Conservation (phyloP, 2,113 vertebrate genomes). For the Nesogale talazaci region DNA sequence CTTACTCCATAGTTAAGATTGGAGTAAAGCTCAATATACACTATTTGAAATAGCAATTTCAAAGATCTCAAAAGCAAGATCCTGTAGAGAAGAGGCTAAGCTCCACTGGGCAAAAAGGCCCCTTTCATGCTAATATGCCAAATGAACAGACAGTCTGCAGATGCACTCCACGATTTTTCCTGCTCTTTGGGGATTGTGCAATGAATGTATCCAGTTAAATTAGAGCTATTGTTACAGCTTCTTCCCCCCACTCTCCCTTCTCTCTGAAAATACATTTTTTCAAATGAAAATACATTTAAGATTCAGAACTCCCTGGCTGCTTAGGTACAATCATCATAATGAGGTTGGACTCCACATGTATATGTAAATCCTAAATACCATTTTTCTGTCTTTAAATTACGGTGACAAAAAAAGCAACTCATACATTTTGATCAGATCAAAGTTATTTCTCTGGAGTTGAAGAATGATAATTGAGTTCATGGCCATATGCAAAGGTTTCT, state of each 20-base stretch:
- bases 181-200: slow-evolving; percentile 23
- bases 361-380: slow-evolving; percentile 78
- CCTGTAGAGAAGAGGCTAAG: slow-evolving; percentile 20
- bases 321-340: slow-evolving; percentile 74
- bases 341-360: slow-evolving; percentile 69
- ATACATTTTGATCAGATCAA: slow-evolving; percentile 78
- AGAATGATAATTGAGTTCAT: slow-evolving; percentile 70
- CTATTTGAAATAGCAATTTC: slow-evolving; percentile 58
- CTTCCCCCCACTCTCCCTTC: neutral
- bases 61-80: slow-evolving; percentile 50
- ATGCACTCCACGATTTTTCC: slow-evolving; percentile 32
- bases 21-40: neutral
- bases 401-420: slow-evolving; percentile 69
- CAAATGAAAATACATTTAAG: slow-evolving; percentile 71
- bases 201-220: slow-evolving; percentile 61
- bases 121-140: slow-evolving; percentile 65
- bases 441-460: slow-evolving; percentile 59
- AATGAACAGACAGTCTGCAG: slow-evolving; percentile 56
- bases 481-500: slow-evolving; percentile 36
- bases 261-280: slow-evolving; percentile 63
- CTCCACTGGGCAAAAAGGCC: slow-evolving; percentile 12
- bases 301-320: slow-evolving; percentile 70
- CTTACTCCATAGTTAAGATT: slow-evolving; percentile 31
- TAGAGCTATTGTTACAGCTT: slow-evolving; percentile 62
- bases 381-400: slow-evolving; percentile 74